These are phyloP conservation scores for Ginglymostoma cirratum DNA, from an alignment of 2,113 vertebrate species.

Conservation along the genomic window DNA sequence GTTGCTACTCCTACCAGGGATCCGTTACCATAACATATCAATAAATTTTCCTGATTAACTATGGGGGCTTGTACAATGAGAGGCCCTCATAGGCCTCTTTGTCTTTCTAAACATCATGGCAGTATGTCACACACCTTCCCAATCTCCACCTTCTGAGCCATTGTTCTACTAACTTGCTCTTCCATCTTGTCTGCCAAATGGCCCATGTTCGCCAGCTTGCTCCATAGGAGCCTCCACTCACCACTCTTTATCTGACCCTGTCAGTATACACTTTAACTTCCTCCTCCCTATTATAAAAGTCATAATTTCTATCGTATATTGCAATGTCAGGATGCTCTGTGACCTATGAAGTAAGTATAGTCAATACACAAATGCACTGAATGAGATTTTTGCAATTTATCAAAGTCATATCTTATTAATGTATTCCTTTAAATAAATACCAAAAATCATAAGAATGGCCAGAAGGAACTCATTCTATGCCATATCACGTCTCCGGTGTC, in stretches of 20 bases:
- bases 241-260: not conserved
- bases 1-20: too few relatives aligned
- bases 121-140: too few relatives aligned
- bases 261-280: not conserved
- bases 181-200: too few relatives aligned
- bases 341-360: not conserved
- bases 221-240: not conserved
- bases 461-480: not conserved
- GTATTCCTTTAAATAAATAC: not conserved
- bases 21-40: too few relatives aligned
- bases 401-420: not conserved
- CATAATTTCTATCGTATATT: not conserved
- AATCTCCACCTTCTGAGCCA: too few relatives aligned
- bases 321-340: not conserved
- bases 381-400: not conserved
- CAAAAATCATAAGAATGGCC: not conserved
- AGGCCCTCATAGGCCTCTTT: too few relatives aligned
- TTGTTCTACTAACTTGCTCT: too few relatives aligned
- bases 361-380: not conserved
- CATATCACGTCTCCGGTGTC: not conserved
- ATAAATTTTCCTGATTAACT: too few relatives aligned
- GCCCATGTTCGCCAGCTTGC: not conserved
- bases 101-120: too few relatives aligned
- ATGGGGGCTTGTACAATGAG: too few relatives aligned
- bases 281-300: not conserved